Conservation (phyloP, 2,113 vertebrate genomes). For the Protobothrops mucrosquamatus region DNA sequence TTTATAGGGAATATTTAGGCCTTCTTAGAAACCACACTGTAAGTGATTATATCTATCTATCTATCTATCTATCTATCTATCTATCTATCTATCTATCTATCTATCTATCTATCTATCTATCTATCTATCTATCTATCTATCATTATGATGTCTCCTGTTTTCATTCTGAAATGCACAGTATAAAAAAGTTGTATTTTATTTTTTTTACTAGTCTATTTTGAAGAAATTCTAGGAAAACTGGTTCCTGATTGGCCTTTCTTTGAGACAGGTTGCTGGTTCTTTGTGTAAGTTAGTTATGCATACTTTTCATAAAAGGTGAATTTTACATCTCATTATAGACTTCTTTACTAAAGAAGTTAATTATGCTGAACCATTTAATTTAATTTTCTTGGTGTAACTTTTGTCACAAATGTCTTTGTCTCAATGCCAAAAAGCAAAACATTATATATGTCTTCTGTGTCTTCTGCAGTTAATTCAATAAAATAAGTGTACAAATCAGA, state of each 20-base stretch:
- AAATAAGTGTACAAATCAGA: not conserved
- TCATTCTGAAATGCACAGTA: not conserved
- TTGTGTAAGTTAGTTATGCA: not conserved
- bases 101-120: too few species aligned
- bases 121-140: too few species aligned
- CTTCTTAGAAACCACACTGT: too few species aligned
- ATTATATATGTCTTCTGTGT: not conserved
- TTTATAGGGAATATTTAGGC: too few species aligned
- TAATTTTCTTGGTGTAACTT: not conserved
- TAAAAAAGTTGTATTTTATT: not conserved
- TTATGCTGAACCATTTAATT: not conserved
- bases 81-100: too few species aligned
- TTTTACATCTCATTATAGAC: not conserved
- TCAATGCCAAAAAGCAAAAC: not conserved
- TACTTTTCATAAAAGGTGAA: not conserved
- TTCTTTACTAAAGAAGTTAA: not conserved
- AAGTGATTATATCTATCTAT: too few species aligned
- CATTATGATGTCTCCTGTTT: not conserved
- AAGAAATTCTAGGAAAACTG: not conserved
- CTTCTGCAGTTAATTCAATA: not conserved
- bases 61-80: too few species aligned
- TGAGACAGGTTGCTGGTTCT: not conserved
- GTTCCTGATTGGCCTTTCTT: not conserved
- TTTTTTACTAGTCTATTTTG: not conserved
- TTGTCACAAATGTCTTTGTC: not conserved